phyloP scores from a whole-genome alignment of 2,797 vertebrate species.

The Iguana delicatissima region DNA sequence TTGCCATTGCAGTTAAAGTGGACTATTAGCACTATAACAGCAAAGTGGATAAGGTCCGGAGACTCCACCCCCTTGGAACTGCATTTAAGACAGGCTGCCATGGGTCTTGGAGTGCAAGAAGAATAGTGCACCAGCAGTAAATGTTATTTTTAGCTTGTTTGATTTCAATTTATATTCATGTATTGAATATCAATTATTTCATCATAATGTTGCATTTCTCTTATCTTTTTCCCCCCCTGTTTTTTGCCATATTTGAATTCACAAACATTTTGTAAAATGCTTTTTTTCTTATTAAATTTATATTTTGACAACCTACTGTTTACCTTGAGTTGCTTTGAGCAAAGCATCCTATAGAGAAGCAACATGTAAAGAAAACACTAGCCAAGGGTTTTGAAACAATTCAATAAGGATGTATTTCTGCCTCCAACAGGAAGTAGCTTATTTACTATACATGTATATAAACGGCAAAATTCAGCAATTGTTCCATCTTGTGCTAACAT shows the following conservation, averaged over 20 bases:
- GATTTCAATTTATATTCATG: neutral
- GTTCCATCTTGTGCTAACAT: conserved; percentile 31
- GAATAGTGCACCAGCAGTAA: too few species aligned
- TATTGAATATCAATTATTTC: neutral
- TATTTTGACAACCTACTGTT: neutral
- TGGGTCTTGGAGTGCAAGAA: too few species aligned
- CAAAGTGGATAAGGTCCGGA: neutral
- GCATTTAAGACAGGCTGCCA: too few species aligned
- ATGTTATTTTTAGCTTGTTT: too few species aligned
- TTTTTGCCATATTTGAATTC: neutral
- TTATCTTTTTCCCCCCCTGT: neutral
- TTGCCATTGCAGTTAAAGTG: too few species aligned
- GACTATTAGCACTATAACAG: neutral
- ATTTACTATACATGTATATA: neutral
- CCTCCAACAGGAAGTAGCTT: neutral
- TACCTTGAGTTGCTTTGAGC: neutral
- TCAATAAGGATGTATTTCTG: neutral
- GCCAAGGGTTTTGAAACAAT: neutral
- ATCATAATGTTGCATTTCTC: neutral
- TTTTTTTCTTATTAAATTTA: neutral
- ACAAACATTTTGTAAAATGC: neutral
- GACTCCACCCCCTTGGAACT: too few species aligned
- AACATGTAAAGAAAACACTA: neutral
- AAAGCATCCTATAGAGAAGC: neutral
- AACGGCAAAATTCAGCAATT: conserved; percentile 14